Conservation (phyloP, 2,797 vertebrate species). For the Discoglossus pictus region DNA sequence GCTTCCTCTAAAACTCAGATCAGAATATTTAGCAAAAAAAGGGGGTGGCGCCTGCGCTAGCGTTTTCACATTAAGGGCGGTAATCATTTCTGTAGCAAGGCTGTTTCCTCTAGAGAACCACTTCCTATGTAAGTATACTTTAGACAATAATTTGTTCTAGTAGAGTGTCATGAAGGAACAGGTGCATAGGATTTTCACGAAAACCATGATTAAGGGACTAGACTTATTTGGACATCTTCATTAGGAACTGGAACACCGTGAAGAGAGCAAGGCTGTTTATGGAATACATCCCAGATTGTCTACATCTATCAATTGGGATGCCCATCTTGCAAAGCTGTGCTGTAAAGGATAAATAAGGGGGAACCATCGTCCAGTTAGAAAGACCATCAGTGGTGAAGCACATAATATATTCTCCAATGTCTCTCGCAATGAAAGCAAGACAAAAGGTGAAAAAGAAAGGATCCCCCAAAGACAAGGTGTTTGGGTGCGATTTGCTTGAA, state of each 20-base stretch:
- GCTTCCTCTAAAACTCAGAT: constrained; percentile 56
- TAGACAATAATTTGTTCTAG: neutral
- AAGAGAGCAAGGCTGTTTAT: constrained; percentile 3
- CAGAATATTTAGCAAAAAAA: constrained; percentile 13
- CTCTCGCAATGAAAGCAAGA: constrained; percentile 71
- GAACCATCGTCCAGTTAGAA: neutral
- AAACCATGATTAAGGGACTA: too few relatives aligned
- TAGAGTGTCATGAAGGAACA: neutral
- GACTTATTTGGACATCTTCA: too few relatives aligned
- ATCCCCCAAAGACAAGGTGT: constrained; percentile 82
- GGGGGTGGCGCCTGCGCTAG: constrained; percentile 17
- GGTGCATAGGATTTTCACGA: neutral
- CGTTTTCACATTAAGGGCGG: constrained; percentile 10
- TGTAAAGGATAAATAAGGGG: neutral
- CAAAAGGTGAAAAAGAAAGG: constrained; percentile 76
- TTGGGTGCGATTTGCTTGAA: constrained; percentile 87
- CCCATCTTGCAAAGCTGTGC: constrained; percentile 17
- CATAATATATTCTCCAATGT: constrained; percentile 34
- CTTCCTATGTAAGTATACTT: constrained; percentile 28
- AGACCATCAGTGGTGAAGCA: neutral
- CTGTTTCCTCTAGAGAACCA: constrained; percentile 48
- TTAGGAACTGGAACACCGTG: constrained; percentile 13
- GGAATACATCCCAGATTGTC: too few relatives aligned
- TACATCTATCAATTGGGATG: too few relatives aligned
- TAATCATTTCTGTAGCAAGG: constrained; percentile 28